A percentile compares a stretch with the other conserved stretches of the same genome.
Evolutionary conservation across 2,797 vertebrate species (phyloP).

Genomic region (Bovichtus diacanthus): DNA sequence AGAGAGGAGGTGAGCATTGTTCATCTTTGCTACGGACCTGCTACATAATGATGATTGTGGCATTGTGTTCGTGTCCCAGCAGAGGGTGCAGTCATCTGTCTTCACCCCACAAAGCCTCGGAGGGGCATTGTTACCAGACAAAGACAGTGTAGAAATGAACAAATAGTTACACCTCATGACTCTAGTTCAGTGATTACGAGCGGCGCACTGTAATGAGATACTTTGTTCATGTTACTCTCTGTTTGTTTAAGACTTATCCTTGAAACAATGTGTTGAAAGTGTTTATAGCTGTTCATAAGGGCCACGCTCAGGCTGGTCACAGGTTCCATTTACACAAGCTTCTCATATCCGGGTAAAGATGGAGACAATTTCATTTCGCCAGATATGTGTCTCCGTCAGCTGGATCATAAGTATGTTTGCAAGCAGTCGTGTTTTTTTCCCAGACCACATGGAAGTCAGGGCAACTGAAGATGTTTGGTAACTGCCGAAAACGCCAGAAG

Average conservation of each 20-base stretch:
- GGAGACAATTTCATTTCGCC: background rate
- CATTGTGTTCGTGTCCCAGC: constrained; percentile 36
- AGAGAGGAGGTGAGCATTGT: constrained; percentile 18
- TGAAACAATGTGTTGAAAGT: background rate
- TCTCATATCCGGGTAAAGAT: background rate
- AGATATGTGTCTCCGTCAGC: background rate
- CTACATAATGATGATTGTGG: constrained; percentile 23
- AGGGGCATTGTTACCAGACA: constrained; percentile 21
- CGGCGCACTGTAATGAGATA: background rate
- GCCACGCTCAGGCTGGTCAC: background rate
- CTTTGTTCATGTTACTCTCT: no score
- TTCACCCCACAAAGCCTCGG: constrained; percentile 9
- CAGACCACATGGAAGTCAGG: background rate
- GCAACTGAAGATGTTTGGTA: background rate
- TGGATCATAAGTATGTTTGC: background rate
- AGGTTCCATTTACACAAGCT: background rate
- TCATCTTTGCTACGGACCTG: constrained; percentile 5
- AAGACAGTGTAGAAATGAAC: constrained; percentile 12
- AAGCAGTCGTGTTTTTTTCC: background rate
- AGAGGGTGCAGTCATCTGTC: constrained; percentile 29
- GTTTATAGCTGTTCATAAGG: background rate
- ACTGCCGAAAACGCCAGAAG: background rate
- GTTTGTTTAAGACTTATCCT: background rate
- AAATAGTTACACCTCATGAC: background rate
- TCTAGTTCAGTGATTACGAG: constrained; percentile 8